phyloP scores from a whole-genome alignment of 2,888 invertebrate species.

The Drosophila paracracens region DNA sequence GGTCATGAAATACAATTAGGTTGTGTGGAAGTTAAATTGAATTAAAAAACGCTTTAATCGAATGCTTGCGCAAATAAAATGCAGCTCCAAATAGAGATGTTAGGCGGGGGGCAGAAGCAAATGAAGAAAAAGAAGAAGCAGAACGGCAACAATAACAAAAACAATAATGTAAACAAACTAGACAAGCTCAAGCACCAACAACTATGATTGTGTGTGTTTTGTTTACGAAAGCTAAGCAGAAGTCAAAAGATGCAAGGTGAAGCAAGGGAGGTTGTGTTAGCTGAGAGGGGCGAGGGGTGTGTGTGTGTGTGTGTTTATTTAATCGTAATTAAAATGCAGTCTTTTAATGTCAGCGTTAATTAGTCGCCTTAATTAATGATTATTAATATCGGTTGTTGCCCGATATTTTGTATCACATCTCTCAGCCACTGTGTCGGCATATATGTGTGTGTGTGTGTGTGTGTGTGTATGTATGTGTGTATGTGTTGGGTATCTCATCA shows the following conservation, averaged over 20 bases:
- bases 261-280: neutral
- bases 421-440: conserved; percentile 15
- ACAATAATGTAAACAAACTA: conserved; percentile 12
- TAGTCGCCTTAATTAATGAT: conserved; percentile 79
- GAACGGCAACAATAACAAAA: conserved; percentile 17
- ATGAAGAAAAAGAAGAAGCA: neutral
- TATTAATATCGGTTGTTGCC: conserved; percentile 77
- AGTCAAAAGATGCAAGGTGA: neutral
- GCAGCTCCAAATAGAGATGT: conserved; percentile 55
- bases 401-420: conserved; percentile 58
- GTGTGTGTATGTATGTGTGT: neutral
- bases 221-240: conserved; percentile 15
- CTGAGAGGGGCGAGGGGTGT: neutral
- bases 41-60: conserved; percentile 65
- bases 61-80: conserved; percentile 65
- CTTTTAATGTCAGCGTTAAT: conserved; percentile 79
- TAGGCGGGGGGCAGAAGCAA: conserved; percentile 1
- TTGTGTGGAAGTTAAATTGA: conserved; percentile 69
- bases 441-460: neutral
- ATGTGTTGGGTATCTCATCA: neutral
- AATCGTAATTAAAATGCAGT: conserved; percentile 72
- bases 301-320: conserved; percentile 12
- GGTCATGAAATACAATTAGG: conserved; percentile 70
- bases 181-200: neutral
- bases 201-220: neutral